phyloP scores from a whole-genome alignment of 1,140 invertebrate species.

The Potamilus streckersoni region DNA sequence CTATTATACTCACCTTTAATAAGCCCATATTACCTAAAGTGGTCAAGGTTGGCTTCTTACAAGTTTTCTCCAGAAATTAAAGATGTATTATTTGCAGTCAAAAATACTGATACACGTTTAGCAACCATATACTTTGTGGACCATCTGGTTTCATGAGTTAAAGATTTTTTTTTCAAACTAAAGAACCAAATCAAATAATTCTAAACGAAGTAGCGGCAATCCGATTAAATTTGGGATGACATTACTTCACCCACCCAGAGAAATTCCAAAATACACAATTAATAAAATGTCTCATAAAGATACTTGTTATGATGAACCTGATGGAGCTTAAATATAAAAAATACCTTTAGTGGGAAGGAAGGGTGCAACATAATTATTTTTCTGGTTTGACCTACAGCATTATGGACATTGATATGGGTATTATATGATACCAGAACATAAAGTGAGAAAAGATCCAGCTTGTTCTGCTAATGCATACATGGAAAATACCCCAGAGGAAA shows the following conservation, averaged over 20 bases:
- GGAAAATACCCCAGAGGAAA: slow-evolving; percentile 8
- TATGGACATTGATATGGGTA: too few species aligned
- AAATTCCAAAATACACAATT: slow-evolving; percentile 8
- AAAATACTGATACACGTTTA: too few species aligned
- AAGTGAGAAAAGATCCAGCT: slow-evolving; percentile 15
- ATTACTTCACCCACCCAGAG: slow-evolving; percentile 10
- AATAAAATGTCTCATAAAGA: slow-evolving; percentile 12
- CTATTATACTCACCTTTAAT: too few species aligned
- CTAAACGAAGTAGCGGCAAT: slow-evolving; percentile 2
- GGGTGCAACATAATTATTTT: slow-evolving; percentile 11
- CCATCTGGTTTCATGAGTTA: not conserved
- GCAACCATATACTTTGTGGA: slow-evolving; percentile 1
- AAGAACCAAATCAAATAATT: slow-evolving; percentile 1
- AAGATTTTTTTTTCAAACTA: not conserved
- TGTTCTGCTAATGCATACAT: slow-evolving; percentile 7
- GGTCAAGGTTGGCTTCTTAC: too few species aligned
- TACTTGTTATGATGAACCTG: too few species aligned
- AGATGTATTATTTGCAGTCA: not conserved
- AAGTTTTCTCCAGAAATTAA: slow-evolving; percentile 15
- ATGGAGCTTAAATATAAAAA: not conserved
- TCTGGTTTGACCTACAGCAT: slow-evolving; percentile 8
- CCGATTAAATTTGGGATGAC: slow-evolving; percentile 6
- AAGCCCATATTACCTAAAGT: too few species aligned
- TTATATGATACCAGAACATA: slow-evolving; percentile 5
- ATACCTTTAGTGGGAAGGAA: slow-evolving; percentile 2